Evolutionary conservation across 2,797 vertebrate genomes (phyloP), one percentile per base, ranked within the genome.

Genomic region (Simalia tracyae): DNA sequence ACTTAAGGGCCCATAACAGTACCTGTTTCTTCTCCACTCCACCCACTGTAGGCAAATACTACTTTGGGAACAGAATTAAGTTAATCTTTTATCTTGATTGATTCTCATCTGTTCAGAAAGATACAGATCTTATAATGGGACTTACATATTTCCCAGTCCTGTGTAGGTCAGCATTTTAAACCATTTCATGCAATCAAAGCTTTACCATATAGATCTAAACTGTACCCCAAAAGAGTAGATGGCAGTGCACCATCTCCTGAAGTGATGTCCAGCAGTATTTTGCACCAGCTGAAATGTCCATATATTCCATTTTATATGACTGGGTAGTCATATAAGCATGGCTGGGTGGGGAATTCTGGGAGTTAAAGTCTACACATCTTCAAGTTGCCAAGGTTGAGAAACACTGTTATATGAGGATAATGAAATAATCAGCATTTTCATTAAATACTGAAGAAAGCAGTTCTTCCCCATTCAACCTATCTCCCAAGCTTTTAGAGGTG

Each of bases 401-500:
- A 68, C 66, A 31, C 5, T 31, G 66, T 68, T 42, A 42, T 42
- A 36, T 6, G 19, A 68, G 12, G n/a, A 7, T 17, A 42, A 22
- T 42, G 31, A 76, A 76, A 76, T 76, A 76, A 42, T 15, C 31
- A 81, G 36, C 10, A 81, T 42, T 59, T 28, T 46, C 87, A 31
- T 46, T 54, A 61, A 56, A 19, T 66, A 89, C 8, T 89, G 24
- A 68, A 28, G 50, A 90, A 88, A 9, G 54, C 66, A 63, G 85
- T 81, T 90, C 68, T 90, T 90, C 31, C 17, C 66, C 85, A 87
- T 11, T 46, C 66, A 11, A 84, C 66, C 59, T 90, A 57, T 89
- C 87, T 60, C 31, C 14, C 50, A 92, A 72, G 31, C 68, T 84
- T 90, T 92, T 59, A 90, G 60, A 90, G 66, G 87, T 81, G 60